These are phyloP conservation scores for Zygothrica quintamaculata DNA, from an alignment of 2,888 invertebrate genomes.

Conservation along the genomic window DNA sequence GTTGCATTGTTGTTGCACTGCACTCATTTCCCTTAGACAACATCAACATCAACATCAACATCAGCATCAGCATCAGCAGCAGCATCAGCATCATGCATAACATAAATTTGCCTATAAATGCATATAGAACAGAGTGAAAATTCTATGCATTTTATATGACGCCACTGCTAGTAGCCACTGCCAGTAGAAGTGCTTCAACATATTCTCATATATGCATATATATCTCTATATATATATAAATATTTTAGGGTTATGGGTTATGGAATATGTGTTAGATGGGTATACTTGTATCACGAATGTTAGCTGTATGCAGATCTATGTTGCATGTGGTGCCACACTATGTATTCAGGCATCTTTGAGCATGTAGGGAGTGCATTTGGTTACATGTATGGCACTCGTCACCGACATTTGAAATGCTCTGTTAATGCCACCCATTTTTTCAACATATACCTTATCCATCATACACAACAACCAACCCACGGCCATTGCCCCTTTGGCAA, in stretches of 20 bases:
- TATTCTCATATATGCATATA: constrained; percentile 15
- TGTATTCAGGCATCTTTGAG: constrained; percentile 52
- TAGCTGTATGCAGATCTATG: constrained; percentile 56
- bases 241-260: constrained; percentile 8
- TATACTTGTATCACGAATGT: background rate
- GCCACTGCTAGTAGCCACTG: constrained; percentile 51
- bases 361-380: constrained; percentile 23
- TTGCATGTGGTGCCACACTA: constrained; percentile 41
- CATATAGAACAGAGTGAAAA: constrained; percentile 66
- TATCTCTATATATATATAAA: constrained; percentile 9
- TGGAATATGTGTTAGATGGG: too few species aligned
- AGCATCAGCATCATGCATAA: constrained; percentile 66
- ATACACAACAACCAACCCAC: background rate
- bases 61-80: too few species aligned
- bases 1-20: constrained; percentile 12
- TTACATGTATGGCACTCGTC: constrained; percentile 37
- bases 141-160: constrained; percentile 78
- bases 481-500: background rate
- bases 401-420: constrained; percentile 39
- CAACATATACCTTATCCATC: constrained; percentile 1
- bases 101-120: constrained; percentile 71
- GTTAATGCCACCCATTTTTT: constrained; percentile 3
- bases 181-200: constrained; percentile 1
- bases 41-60: too few species aligned
- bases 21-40: constrained; percentile 40